Evolutionary conservation across 2,113 vertebrate genomes (phyloP).

Genomic region (Pterocles burchelli): DNA sequence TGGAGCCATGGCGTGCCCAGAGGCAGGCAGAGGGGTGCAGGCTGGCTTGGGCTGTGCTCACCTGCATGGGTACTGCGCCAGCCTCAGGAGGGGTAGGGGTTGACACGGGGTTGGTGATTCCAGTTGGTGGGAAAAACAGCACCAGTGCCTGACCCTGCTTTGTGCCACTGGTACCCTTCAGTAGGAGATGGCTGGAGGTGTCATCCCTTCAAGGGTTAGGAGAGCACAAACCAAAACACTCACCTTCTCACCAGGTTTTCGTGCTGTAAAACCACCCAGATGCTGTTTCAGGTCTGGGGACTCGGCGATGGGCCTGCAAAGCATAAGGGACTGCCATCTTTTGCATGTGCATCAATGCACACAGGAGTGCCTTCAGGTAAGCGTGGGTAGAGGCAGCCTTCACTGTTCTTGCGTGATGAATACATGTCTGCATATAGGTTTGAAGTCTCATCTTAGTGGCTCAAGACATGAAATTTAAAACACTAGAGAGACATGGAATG

Average conservation of each 20-base stretch:
- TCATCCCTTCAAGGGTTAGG: background rate
- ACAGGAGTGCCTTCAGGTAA: background rate
- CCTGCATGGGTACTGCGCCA: accelerated
- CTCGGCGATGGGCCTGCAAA: accelerated
- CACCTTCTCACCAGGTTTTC: background rate
- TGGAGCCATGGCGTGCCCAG: background rate
- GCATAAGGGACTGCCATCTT: background rate
- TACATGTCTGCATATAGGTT: background rate
- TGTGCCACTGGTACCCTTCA: background rate
- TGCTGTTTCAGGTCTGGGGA: background rate
- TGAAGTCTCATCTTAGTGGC: background rate
- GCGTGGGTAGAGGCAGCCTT: background rate
- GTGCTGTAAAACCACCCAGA: background rate
- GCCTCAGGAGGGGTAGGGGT: background rate
- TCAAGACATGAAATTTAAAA: background rate
- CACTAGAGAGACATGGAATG: background rate
- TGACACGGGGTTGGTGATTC: background rate
- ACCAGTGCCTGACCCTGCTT: background rate
- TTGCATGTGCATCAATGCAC: accelerated
- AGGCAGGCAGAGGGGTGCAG: background rate
- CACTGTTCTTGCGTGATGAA: background rate
- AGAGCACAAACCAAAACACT: background rate
- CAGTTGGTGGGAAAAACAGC: background rate
- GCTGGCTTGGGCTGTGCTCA: background rate
- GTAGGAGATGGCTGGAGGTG: background rate